These are phyloP conservation scores for Archocentrus centrarchus DNA, from an alignment of 2,113 vertebrate genomes.

Conservation along the genomic window DNA sequence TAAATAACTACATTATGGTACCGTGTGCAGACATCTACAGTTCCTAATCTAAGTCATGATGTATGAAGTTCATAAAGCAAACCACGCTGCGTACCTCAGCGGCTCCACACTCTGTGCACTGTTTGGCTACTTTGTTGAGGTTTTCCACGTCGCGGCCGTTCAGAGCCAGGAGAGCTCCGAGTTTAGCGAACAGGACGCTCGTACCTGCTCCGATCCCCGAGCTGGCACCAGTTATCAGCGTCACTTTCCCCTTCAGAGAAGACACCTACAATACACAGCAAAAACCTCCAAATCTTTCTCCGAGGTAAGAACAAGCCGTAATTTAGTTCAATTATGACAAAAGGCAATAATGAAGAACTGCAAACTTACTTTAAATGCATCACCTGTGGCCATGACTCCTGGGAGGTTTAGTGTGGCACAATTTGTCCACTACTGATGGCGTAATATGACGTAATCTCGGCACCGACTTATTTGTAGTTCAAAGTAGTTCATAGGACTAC, in stretches of 20 bases:
- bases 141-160: constrained; percentile 83
- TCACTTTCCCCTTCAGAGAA: constrained; percentile 81
- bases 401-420: rapidly evolving
- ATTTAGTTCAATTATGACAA: neutral
- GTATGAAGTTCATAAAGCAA: no score
- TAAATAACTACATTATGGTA: neutral
- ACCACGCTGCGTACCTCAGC: constrained; percentile 61
- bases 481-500: neutral
- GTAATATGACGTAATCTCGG: neutral
- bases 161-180: constrained; percentile 81
- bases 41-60: no score
- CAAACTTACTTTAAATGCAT: constrained; percentile 68
- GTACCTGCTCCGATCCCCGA: constrained; percentile 85
- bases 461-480: neutral
- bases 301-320: rapidly evolving
- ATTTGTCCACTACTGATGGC: constrained; percentile 52
- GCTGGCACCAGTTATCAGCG: constrained; percentile 84
- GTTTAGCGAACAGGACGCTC: constrained; percentile 79
- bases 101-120: constrained; percentile 71
- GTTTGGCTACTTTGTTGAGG: constrained; percentile 70
- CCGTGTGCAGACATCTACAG: neutral
- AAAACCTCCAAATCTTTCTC: neutral
- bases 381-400: constrained; percentile 63
- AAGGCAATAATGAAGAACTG: neutral
- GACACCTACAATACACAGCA: constrained; percentile 59